A percentile compares a stretch with the other conserved stretches of the same genome.
Evolutionary conservation across 2,113 vertebrate genomes (phyloP).

Genomic region (Nesoenas mayeri): DNA sequence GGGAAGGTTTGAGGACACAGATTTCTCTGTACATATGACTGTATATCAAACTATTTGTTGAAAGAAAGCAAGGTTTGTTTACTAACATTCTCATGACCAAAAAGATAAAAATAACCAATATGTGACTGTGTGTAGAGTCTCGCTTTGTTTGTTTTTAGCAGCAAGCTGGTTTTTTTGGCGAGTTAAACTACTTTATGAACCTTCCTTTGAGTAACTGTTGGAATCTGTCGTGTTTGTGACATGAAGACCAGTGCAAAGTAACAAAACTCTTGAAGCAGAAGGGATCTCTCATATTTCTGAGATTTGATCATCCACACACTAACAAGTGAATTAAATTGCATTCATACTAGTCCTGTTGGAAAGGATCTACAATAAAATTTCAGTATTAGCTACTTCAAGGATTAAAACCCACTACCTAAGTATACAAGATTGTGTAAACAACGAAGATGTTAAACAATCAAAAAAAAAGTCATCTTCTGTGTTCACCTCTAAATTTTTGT

Average conservation of each 20-base stretch:
- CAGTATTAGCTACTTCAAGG: not conserved
- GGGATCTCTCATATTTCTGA: not conserved
- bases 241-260: not conserved
- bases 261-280: not conserved
- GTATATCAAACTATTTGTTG: not conserved
- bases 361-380: not conserved
- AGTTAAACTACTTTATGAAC: not conserved
- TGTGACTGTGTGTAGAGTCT: not conserved
- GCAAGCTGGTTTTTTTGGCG: slow-evolving; percentile 44
- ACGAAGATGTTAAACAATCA: not conserved
- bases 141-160: slow-evolving; percentile 25
- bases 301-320: not conserved
- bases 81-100: not conserved
- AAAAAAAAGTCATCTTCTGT: not conserved
- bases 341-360: not conserved
- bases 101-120: slow-evolving; percentile 31
- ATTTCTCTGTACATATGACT: not conserved
- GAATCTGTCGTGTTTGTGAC: not conserved
- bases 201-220: not conserved
- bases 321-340: not conserved
- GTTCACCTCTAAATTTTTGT: not conserved
- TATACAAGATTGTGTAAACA: not conserved
- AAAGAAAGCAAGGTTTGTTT: slow-evolving; percentile 21
- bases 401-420: not conserved
- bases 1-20: not conserved